Conservation (phyloP, 2,888 invertebrate genomes). For the Volucella zonaria region DNA sequence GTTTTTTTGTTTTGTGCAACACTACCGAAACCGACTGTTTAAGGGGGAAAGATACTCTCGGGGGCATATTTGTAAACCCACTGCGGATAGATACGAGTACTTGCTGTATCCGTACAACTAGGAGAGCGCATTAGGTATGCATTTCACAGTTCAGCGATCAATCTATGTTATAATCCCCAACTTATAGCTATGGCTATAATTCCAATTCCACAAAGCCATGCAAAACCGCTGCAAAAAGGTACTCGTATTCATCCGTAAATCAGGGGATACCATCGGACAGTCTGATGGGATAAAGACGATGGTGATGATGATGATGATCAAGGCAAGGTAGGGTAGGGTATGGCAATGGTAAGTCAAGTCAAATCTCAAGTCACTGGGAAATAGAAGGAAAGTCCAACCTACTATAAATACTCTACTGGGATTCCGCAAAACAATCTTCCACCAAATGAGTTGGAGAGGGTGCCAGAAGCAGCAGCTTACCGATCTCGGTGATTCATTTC, state of each 20-base stretch:
- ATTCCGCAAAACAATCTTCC: slow-evolving; percentile 38
- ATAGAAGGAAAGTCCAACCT: slow-evolving; percentile 43
- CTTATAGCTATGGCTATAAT: slow-evolving; percentile 56
- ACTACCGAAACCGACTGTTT: slow-evolving; percentile 49
- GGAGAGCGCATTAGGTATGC: slow-evolving; percentile 70
- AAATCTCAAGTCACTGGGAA: slow-evolving; percentile 59
- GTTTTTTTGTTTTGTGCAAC: slow-evolving; percentile 14
- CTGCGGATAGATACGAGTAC: too few relatives aligned
- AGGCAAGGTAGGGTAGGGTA: neutral
- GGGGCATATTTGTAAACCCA: neutral
- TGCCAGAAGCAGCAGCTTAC: neutral
- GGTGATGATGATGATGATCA: slow-evolving; percentile 51
- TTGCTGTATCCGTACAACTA: slow-evolving; percentile 20
- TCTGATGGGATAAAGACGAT: slow-evolving; percentile 48
- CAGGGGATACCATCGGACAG: slow-evolving; percentile 39
- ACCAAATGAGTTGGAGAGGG: neutral
- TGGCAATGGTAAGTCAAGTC: slow-evolving; percentile 21
- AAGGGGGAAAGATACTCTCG: slow-evolving; percentile 37
- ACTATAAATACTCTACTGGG: slow-evolving; percentile 29
- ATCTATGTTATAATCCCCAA: slow-evolving; percentile 69
- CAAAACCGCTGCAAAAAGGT: slow-evolving; percentile 27
- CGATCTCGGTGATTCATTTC: slow-evolving; percentile 61
- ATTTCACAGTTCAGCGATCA: slow-evolving; percentile 74
- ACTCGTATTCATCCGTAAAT: neutral
- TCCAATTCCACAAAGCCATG: slow-evolving; percentile 63